Percentiles rank a stretch among this genome's conserved stretches.
phyloP scores from a whole-genome alignment of 2,113 vertebrate species.

The Isichthys henryi region DNA sequence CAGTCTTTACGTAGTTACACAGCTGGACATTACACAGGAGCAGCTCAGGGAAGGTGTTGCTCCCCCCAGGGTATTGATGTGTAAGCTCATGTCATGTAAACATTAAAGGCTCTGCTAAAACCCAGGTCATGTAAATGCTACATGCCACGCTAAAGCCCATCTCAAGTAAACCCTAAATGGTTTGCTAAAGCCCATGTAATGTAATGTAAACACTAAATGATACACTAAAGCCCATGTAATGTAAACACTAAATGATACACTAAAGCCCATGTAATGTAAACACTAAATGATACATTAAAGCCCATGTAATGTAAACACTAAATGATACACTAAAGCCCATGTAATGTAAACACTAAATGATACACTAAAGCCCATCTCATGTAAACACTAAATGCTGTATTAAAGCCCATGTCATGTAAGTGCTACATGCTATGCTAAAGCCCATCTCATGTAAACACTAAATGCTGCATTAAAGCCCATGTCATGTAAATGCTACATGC shows the following conservation, averaged over 20 bases:
- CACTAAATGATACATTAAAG: background rate
- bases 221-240: background rate
- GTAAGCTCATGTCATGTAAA: background rate
- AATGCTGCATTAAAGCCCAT: background rate
- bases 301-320: background rate
- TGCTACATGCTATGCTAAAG: too few relatives aligned
- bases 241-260: background rate
- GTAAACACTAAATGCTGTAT: background rate
- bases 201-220: background rate
- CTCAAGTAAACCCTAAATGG: background rate
- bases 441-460: background rate
- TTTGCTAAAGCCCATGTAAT: background rate
- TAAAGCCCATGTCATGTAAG: background rate
- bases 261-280: background rate
- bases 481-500: background rate
- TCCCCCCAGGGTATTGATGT: background rate
- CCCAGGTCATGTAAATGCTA: background rate
- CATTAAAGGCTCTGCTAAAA: background rate
- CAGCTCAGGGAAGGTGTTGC: background rate
- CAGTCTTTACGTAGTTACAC: background rate
- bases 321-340: background rate
- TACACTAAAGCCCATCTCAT: too few relatives aligned
- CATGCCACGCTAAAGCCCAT: background rate
- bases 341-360: background rate
- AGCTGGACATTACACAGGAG: background rate